These are phyloP conservation scores for Dicycla oo DNA, from an alignment of 2,888 invertebrate species.

Conservation along the genomic window DNA sequence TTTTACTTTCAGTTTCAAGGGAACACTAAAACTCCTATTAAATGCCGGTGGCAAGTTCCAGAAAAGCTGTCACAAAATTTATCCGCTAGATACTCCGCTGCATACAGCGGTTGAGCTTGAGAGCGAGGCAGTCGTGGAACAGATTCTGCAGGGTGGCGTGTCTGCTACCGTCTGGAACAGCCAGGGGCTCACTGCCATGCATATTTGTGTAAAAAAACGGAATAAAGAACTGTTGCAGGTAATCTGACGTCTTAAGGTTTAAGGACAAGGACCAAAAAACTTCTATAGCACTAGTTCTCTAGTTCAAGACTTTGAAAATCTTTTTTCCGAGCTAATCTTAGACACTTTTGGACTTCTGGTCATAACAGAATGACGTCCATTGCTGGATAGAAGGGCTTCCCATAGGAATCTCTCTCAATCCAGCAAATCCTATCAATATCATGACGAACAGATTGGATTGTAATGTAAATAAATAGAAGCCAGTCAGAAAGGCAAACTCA, in stretches of 20 bases:
- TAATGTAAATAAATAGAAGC: neutral
- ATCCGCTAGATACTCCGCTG: constrained; percentile 37
- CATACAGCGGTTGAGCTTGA: constrained; percentile 69
- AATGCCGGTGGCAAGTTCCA: constrained; percentile 40
- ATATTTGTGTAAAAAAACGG: constrained; percentile 64
- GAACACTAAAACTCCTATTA: constrained; percentile 47
- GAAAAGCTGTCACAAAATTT: neutral
- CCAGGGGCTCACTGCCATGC: constrained; percentile 64
- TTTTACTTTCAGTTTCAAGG: constrained; percentile 46
- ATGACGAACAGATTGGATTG: neutral
- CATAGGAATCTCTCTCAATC: neutral
- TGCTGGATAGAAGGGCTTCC: neutral
- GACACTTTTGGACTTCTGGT: neutral
- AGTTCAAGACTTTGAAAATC: neutral
- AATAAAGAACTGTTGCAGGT: constrained; percentile 65
- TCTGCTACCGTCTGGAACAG: constrained; percentile 47
- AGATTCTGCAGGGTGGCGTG: constrained; percentile 55
- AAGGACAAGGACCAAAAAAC: neutral
- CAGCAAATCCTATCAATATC: neutral
- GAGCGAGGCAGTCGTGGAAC: constrained; percentile 48
- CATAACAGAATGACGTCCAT: neutral
- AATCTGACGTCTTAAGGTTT: neutral
- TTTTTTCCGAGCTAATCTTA: neutral
- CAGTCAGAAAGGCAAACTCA: neutral
- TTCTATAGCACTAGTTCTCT: too few relatives aligned